phyloP scores from a whole-genome alignment of 2,113 vertebrate species.

The Baryphthengus martii region DNA sequence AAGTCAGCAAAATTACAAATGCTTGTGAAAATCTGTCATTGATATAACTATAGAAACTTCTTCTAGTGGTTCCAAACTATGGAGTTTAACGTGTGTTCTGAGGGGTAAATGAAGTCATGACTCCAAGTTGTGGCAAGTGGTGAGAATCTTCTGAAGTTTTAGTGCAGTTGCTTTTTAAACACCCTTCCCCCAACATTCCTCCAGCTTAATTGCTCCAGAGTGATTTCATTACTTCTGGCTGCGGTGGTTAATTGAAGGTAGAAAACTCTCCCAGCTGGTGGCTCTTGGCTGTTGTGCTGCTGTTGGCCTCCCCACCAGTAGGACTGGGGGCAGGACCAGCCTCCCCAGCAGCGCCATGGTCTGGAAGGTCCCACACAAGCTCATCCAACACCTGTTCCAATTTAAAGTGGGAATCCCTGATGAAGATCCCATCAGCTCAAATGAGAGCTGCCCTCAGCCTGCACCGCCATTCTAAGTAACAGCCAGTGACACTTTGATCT shows the following conservation, averaged over 20 bases:
- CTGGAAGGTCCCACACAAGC: too few species aligned
- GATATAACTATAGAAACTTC: fast-evolving
- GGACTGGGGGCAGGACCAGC: not conserved
- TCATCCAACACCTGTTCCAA: not conserved
- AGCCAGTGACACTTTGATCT: fast-evolving
- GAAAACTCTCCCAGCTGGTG: not conserved
- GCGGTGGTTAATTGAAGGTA: not conserved
- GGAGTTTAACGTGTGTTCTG: not conserved
- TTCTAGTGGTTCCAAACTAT: not conserved
- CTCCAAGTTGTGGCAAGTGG: not conserved
- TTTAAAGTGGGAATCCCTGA: not conserved
- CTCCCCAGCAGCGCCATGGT: not conserved
- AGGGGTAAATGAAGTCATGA: not conserved
- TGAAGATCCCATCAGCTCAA: too few species aligned
- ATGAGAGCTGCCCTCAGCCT: not conserved
- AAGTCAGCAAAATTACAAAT: not conserved
- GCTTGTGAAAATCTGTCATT: not conserved
- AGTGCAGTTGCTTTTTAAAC: not conserved
- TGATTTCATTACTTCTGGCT: not conserved
- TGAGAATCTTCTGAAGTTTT: not conserved
- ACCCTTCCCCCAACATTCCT: not conserved
- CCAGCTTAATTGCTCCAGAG: not conserved
- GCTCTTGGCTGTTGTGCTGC: not conserved
- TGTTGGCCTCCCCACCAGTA: not conserved
- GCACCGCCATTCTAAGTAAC: fast-evolving